phyloP scores from a whole-genome alignment of 2,888 invertebrate genomes.

The Autographa gamma region DNA sequence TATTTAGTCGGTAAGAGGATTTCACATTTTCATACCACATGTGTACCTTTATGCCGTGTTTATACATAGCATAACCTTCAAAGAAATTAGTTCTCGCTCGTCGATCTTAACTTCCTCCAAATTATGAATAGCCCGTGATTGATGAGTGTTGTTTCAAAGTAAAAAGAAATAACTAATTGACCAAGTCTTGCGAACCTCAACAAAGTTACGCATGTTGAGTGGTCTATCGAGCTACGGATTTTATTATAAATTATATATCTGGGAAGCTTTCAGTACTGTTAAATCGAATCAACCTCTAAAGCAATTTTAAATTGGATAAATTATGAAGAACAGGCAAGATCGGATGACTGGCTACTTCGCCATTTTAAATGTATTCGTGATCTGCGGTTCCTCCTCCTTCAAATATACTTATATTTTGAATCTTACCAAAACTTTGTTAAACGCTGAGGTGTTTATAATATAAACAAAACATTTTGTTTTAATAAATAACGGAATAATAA shows the following conservation, averaged over 20 bases:
- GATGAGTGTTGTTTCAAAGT: constrained; percentile 48
- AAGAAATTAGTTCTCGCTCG: constrained; percentile 38
- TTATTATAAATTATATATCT: constrained; percentile 38
- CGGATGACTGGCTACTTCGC: constrained; percentile 46
- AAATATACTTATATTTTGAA: constrained; percentile 13
- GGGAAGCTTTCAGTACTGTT: constrained; percentile 45
- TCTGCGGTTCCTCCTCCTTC: constrained; percentile 18
- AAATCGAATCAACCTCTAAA: constrained; percentile 49
- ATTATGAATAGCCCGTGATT: constrained; percentile 54
- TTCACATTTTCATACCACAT: constrained; percentile 8
- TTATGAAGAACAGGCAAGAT: constrained; percentile 50
- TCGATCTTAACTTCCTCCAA: constrained; percentile 54
- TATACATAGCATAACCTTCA: constrained; percentile 8
- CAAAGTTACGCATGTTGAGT: constrained; percentile 34
- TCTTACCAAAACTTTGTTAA: not conserved
- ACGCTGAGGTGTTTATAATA: not conserved
- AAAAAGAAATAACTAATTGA: constrained; percentile 49
- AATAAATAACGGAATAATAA: not conserved
- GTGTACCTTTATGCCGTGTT: constrained; percentile 18
- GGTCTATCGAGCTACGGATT: constrained; percentile 32
- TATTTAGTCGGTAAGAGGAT: constrained; percentile 91
- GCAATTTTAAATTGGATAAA: constrained; percentile 53
- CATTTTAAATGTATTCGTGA: constrained; percentile 27
- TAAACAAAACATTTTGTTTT: not conserved
- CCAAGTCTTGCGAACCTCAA: constrained; percentile 32